These are phyloP conservation scores for Chlorocebus sabaeus DNA, from an alignment of 2,113 vertebrate species.

Conservation along the genomic window DNA sequence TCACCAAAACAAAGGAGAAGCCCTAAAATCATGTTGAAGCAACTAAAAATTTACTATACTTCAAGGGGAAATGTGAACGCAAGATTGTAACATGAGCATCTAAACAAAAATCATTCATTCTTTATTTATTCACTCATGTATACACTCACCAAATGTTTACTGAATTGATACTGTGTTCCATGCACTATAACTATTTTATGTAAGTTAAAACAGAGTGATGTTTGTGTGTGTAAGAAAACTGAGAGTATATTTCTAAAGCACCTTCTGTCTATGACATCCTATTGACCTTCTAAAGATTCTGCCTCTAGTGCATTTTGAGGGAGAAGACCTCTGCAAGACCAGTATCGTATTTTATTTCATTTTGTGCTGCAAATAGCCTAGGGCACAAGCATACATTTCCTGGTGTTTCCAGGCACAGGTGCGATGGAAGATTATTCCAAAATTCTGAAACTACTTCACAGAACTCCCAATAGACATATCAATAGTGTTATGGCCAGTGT, in stretches of 20 bases:
- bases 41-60: slow-evolving; percentile 9
- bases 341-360: neutral
- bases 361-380: neutral
- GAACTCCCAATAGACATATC: neutral
- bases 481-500: neutral
- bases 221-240: neutral
- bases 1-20: slow-evolving; percentile 30
- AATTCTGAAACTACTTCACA: neutral
- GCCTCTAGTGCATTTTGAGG: neutral
- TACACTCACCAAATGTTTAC: neutral
- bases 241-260: neutral
- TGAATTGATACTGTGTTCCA: neutral
- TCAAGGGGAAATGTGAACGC: neutral
- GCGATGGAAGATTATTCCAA: neutral
- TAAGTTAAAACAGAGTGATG: neutral
- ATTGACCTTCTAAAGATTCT: neutral
- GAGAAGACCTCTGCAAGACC: neutral
- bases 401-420: neutral
- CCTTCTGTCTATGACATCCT: neutral
- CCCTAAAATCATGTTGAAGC: neutral
- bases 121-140: neutral
- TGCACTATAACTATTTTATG: neutral
- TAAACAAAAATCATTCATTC: neutral
- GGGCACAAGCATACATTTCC: neutral
- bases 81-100: neutral